Evolutionary conservation across 1,140 invertebrate genomes (phyloP).

Genomic region (Calephelis virginiensis): DNA sequence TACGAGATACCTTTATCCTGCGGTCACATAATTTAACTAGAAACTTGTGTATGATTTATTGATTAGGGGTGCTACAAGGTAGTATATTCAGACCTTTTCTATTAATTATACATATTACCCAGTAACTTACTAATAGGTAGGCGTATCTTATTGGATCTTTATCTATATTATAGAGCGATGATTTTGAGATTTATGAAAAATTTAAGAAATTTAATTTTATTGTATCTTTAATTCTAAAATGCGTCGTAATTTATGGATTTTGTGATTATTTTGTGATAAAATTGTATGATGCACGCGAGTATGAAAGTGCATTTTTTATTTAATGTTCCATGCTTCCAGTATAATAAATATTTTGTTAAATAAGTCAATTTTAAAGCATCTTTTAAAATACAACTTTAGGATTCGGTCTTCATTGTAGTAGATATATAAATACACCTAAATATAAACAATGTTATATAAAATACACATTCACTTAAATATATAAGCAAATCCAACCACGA

Average conservation of each 20-base stretch:
- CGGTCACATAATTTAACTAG: slow-evolving; percentile 31
- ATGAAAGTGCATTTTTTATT: no score
- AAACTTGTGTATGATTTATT: slow-evolving; percentile 32
- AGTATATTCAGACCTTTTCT: slow-evolving; percentile 28
- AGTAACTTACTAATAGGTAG: slow-evolving; percentile 26
- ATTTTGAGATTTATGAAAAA: slow-evolving; percentile 15
- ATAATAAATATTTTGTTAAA: no score
- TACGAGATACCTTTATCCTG: slow-evolving; percentile 33
- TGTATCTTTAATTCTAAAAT: not conserved
- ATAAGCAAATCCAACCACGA: no score
- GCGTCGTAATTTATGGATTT: not conserved
- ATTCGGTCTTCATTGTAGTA: no score
- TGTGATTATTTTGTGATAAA: no score
- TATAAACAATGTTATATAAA: no score
- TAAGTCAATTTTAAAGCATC: no score
- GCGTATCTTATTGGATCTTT: slow-evolving; percentile 27
- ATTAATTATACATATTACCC: slow-evolving; percentile 27
- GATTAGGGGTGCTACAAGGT: slow-evolving; percentile 33
- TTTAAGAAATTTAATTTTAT: not conserved
- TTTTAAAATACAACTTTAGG: no score
- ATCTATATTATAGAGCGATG: slow-evolving; percentile 25
- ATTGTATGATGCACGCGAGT: no score
- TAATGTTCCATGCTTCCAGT: no score
- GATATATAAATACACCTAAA: no score
- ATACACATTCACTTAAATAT: no score